Evolutionary conservation across 53 echinoderm and acorn worm species (phyloP).

Genomic region (Holothuria scabra): DNA sequence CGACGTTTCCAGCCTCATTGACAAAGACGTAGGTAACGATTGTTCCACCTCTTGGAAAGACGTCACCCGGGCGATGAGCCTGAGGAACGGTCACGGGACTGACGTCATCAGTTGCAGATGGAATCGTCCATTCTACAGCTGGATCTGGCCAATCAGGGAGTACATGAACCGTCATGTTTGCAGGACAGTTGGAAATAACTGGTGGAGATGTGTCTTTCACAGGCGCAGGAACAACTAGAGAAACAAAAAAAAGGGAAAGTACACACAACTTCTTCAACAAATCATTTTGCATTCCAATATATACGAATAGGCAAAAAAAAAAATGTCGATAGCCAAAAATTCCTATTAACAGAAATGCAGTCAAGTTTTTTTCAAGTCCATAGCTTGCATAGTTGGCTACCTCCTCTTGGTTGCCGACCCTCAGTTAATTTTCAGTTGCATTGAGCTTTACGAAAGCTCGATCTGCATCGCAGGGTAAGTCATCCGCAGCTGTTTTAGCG

Average conservation of each 20-base stretch:
- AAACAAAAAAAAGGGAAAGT: background rate
- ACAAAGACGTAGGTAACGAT: slow-evolving; percentile 11
- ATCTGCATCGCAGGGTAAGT: too few relatives aligned
- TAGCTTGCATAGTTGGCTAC: too few relatives aligned
- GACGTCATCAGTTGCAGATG: background rate
- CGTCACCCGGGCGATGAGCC: background rate
- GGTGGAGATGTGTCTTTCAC: background rate
- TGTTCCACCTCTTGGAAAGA: slow-evolving; percentile 9
- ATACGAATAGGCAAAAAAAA: too few relatives aligned
- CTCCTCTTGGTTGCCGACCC: too few relatives aligned
- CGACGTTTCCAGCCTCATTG: background rate
- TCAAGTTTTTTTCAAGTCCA: too few relatives aligned
- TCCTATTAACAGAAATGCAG: too few relatives aligned
- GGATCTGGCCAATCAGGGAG: slow-evolving; percentile 7
- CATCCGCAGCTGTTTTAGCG: too few relatives aligned
- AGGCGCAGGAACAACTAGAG: background rate
- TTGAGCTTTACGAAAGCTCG: too few relatives aligned
- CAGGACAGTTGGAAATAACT: background rate
- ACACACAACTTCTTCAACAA: too few relatives aligned
- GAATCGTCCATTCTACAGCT: background rate
- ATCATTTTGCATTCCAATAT: too few relatives aligned
- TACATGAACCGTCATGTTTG: background rate
- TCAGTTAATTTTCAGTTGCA: too few relatives aligned
- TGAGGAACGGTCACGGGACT: background rate
- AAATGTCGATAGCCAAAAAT: too few relatives aligned